Evolutionary conservation across 1,140 invertebrate species (phyloP).

Genomic region (Antheraea mylitta): DNA sequence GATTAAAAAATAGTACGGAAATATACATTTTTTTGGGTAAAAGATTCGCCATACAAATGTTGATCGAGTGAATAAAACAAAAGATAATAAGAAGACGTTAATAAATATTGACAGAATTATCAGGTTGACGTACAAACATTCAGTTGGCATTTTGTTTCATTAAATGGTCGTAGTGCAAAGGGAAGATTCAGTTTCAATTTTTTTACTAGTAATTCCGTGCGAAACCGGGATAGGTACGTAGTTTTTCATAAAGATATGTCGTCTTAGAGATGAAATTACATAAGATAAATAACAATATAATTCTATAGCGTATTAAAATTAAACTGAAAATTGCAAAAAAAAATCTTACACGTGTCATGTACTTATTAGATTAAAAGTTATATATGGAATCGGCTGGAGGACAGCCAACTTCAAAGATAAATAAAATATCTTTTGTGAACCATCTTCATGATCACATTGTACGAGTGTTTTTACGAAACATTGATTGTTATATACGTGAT

Average conservation of each 20-base stretch:
- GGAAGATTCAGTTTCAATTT: too few species aligned
- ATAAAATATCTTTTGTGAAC: constrained; percentile 32
- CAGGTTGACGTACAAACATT: too few species aligned
- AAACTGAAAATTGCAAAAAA: constrained; percentile 2
- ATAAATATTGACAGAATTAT: too few species aligned
- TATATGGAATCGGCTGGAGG: constrained; percentile 49
- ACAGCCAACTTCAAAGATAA: constrained; percentile 49
- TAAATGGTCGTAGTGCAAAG: too few species aligned
- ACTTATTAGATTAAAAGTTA: constrained; percentile 45
- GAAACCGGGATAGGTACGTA: neutral
- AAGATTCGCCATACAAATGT: too few species aligned
- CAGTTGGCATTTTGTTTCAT: too few species aligned
- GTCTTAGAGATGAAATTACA: neutral
- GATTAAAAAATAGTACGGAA: too few species aligned
- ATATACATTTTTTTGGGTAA: too few species aligned
- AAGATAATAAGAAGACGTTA: too few species aligned
- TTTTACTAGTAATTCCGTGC: too few species aligned
- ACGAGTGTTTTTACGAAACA: constrained; percentile 3
- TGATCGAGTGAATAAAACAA: too few species aligned
- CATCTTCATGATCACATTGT: constrained; percentile 8
- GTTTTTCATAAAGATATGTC: neutral
- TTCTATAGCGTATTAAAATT: neutral
- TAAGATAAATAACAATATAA: neutral
- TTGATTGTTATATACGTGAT: constrained; percentile 7
- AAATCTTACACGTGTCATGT: constrained; percentile 33